Evolutionary conservation across 2,113 vertebrate species (phyloP).

Genomic region (Pseudois nayaur): DNA sequence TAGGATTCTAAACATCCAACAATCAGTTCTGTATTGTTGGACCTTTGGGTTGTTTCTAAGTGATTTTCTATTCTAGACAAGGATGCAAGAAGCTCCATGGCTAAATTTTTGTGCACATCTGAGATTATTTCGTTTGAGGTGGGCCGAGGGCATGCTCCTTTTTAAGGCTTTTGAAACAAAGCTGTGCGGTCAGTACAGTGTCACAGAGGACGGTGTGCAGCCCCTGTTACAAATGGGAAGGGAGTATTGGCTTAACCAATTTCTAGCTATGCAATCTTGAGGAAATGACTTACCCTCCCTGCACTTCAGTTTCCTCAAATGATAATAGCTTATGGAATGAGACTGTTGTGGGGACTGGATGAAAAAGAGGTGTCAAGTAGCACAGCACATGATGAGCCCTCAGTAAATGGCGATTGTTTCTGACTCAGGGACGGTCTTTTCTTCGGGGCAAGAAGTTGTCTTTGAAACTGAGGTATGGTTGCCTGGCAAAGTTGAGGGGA

Average conservation of each 20-base stretch:
- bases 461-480: not conserved
- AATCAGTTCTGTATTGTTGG: not conserved
- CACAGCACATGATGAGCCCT: not conserved
- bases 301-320: not conserved
- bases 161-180: not conserved
- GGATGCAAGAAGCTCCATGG: not conserved
- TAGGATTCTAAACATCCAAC: not conserved
- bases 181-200: not conserved
- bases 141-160: not conserved
- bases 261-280: not conserved
- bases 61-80: not conserved
- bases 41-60: not conserved
- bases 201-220: not conserved
- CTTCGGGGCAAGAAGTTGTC: not conserved
- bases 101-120: not conserved
- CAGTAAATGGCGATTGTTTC: not conserved
- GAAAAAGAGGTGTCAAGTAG: not conserved
- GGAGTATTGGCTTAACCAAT: not conserved
- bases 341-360: not conserved
- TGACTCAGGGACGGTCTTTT: not conserved
- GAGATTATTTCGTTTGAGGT: not conserved
- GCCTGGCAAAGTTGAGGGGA: not conserved
- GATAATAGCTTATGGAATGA: not conserved
- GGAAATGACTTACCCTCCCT: not conserved
- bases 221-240: not conserved